Base-by-base conservation (phyloP, 2,888 invertebrate species). In the Tridacna crocea region DNA sequence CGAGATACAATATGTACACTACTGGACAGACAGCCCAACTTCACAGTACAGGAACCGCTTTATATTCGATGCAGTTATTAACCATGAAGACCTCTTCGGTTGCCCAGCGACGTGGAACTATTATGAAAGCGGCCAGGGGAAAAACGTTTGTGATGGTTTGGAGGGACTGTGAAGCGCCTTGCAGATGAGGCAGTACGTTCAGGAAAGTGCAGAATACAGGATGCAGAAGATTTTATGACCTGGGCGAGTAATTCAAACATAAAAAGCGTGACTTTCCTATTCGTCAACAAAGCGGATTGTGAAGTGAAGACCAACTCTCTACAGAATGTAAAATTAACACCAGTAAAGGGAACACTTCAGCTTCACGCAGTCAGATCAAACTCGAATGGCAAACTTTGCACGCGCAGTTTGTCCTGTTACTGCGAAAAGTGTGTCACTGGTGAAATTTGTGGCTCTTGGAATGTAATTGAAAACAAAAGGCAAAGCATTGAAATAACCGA, bases 1-100 rank as follows among this genome's bases (percentile, higher is more conserved):
- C n/a, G 12, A 17, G 17, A 55, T 13, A 17, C 15, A 24, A n/a
- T 60, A 68, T 6, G 36, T 81, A 12, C 80, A 80, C 46, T 80
- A 68, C 65, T 77, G 2, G 1, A 81, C 77, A 19, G 74, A 77
- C 70, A 68, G 68, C 61, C 81, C 77, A 8, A 81, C 77, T 46
- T 74, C 74, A 19, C 81, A 81, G 26, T 81, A 81, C 48, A 27
- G 77, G n/a, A n/a, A n/a, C n/a, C n/a, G n/a, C n/a, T n/a, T n/a
- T n/a, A n/a, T n/a, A n/a, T n/a, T n/a, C n/a, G 48, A 81, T n/a
- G n/a, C 27, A 4, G 58, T 76, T 17, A 68, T 68, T 11, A 76
- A 76, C 22, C 76, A 76, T 27, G 48, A 76, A 47, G 17, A 48
- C 2, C 4, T 55, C 11, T 76, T 51, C 55, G 58, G 68, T 8